phyloP scores from a whole-genome alignment of 2,888 invertebrate species.

The Cyaniris semiargus region DNA sequence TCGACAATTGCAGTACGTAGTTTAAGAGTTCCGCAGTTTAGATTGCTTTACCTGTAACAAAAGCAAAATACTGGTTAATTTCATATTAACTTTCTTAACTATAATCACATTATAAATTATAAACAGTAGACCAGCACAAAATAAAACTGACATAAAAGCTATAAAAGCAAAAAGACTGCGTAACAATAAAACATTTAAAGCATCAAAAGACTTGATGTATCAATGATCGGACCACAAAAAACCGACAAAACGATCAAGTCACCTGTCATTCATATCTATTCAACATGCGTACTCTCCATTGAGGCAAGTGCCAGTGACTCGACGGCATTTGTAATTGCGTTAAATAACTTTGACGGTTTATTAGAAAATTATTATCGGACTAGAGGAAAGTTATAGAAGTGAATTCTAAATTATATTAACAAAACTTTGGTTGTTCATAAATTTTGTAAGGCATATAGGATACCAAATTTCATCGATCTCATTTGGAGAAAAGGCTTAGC shows the following conservation, averaged over 20 bases:
- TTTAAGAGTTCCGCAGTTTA: neutral
- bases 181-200: neutral
- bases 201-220: neutral
- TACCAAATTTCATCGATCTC: neutral
- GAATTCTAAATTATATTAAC: neutral
- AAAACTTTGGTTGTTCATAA: neutral
- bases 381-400: neutral
- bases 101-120: neutral
- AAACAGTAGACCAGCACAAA: neutral
- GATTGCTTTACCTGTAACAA: neutral
- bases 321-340: neutral
- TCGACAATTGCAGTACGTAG: neutral
- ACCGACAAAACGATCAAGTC: conserved; percentile 5
- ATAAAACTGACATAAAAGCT: neutral
- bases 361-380: neutral
- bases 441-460: neutral
- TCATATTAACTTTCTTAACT: neutral
- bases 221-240: conserved; percentile 12
- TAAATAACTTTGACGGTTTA: neutral
- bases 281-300: conserved; percentile 20
- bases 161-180: neutral
- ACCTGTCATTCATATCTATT: conserved; percentile 39
- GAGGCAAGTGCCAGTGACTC: neutral
- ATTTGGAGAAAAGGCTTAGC: neutral
- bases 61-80: neutral